These are phyloP conservation scores for Datnioides undecimradiatus DNA, from an alignment of 2,113 vertebrate genomes.

Conservation along the genomic window DNA sequence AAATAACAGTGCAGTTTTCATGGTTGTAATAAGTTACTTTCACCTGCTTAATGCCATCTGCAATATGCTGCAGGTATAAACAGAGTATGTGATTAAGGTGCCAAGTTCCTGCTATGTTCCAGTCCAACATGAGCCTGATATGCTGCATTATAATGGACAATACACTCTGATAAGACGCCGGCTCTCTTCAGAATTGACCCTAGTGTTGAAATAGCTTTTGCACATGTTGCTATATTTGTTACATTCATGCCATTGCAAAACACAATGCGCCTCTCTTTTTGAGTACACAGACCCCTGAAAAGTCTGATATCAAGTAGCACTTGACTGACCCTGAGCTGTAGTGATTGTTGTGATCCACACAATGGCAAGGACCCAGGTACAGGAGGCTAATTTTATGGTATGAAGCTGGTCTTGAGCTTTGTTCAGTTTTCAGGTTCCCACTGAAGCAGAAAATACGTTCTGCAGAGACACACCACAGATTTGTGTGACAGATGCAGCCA, in stretches of 20 bases:
- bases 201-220: constrained; percentile 1
- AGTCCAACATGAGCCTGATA: not conserved
- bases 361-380: constrained; percentile 15
- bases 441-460: not conserved
- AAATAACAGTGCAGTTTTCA: not conserved
- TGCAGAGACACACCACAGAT: not conserved
- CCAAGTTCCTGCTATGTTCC: not conserved
- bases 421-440: not conserved
- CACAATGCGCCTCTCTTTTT: constrained; percentile 10
- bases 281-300: constrained; percentile 8
- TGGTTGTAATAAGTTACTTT: not conserved
- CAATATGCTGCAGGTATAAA: not conserved
- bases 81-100: not conserved
- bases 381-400: not conserved
- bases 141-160: not conserved
- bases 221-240: constrained; percentile 32
- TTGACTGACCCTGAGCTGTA: not conserved
- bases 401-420: not conserved
- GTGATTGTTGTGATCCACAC: constrained; percentile 35
- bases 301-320: constrained; percentile 2
- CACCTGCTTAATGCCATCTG: not conserved
- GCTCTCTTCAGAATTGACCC: constrained; percentile 7
- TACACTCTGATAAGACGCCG: constrained; percentile 8
- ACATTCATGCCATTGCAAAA: not conserved
- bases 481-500: constrained; percentile 2